Evolutionary conservation across 2,888 invertebrate species (phyloP).

Genomic region (Laothoe populi): DNA sequence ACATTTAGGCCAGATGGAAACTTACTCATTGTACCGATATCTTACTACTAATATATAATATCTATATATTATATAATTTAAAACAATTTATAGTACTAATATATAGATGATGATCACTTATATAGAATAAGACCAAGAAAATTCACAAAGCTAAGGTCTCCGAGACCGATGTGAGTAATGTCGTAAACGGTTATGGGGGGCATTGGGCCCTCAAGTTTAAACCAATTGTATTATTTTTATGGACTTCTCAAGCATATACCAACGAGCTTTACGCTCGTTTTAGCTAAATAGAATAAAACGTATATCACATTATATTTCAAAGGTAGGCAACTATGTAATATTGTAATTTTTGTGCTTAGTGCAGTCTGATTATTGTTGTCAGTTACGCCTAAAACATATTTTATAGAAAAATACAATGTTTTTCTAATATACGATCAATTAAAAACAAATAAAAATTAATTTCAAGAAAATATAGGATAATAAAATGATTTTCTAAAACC

Average conservation of each 20-base stretch:
- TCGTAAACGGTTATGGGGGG: background rate
- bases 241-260: background rate
- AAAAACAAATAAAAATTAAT: no score
- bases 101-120: no score
- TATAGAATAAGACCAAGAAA: no score
- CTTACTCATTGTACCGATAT: conserved; percentile 40
- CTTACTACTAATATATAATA: no score
- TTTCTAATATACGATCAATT: no score
- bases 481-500: no score
- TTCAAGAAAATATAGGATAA: no score
- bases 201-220: background rate
- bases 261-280: background rate
- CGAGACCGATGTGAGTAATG: no score
- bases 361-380: background rate
- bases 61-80: no score
- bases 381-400: background rate
- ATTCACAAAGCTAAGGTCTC: no score
- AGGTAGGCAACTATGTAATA: background rate
- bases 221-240: background rate
- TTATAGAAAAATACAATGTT: background rate
- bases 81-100: background rate
- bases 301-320: background rate
- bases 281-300: background rate
- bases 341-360: background rate
- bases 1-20: conserved; percentile 55